Evolutionary conservation across 2,113 vertebrate genomes (phyloP), one percentile per base, ranked within the genome.

Genomic region (Ctenomys sociabilis): DNA sequence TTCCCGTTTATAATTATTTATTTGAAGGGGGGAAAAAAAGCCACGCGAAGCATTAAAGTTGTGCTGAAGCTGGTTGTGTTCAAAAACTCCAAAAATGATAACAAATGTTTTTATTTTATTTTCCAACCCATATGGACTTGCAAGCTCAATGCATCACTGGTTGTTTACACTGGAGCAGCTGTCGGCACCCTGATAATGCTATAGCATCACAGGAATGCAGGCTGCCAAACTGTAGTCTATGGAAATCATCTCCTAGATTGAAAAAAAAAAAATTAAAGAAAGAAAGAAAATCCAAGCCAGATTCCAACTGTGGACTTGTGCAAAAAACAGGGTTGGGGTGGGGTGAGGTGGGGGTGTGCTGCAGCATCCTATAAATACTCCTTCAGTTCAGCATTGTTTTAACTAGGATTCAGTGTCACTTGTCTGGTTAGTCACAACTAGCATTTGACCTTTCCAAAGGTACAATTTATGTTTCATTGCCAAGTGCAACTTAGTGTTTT

Each of bases 121-220:
- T 98, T 98, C 96, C 89, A 90, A 97, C 92, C 98, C 98, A 97
- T 98, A 98, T 97, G 98, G 98, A 96, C 97, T 97, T 98, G 95
- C 98, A 97, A 98, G 98, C 97, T 98, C 98, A 96, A 97, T 97
- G 98, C 98, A 98, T 98, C 98, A 59, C 94, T 95, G 97, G 97
- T 91, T 98, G 98, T 98, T 98, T 98, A 95, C 96, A 97, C 97
- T 93, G 93, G 97, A 98, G 97, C 98, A 98, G 98, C 98, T 99
- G 98, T 98, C 94, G 32, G 97, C 97, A 94, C 96, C 96, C 97
- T 98, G 97, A 95, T 97, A 97, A 95, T 96, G 96, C 98, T 96
- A 61, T n/a, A 95, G 98, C 78, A 95, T 97, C 95, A 83, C 96
- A 97, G 91, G 4, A 72, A 37, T 88, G 92, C 95, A 22, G 85